Evolutionary conservation across 2,113 vertebrate genomes (phyloP), one percentile per base, ranked within the genome.

Genomic region (Actinemys pallida): DNA sequence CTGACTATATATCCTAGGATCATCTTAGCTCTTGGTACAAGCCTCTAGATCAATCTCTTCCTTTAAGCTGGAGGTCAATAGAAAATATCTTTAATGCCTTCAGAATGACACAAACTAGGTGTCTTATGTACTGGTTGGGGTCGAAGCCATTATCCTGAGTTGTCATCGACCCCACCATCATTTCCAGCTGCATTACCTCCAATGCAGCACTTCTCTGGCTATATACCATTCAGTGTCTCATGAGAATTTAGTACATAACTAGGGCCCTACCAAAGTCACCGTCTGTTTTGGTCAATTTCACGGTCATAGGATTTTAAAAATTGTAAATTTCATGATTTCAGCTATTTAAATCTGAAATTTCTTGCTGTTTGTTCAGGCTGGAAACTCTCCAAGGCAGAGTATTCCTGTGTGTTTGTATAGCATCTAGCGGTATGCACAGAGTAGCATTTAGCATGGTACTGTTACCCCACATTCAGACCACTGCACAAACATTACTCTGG

Each of bases 151-250:
- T 16, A 24, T 27, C 24, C 35, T 16, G 54, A 80, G 0, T 27
- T 4, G 39, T 39, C 53, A 12, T 83, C 14, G n/a, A 57, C 57
- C 25, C 2, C 4, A 4, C 2, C 86, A 25, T 91, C 27, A 7
- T 94, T 92, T 69, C 93, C 22, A 17, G 9, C 39, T 31, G 52
- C 31, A 19, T 27, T 86, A 59, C 6, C 49, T 8, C 24, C 17
- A 0, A 8, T 0, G 0, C 29, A 17, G 20, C 13, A 0, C 1
- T 8, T 24, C 50, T 39, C 80, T 80, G 62, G 14, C 1, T 4
- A 81, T 24, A 11, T 39, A 35, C 22, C 6, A 3, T n/a, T 25
- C 35, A 54, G 80, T 39, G 8, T n/a, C 52, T 54, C 8, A 0
- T 4, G 69, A 42, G 45, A 8, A 39, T 10, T 1, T 69, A 57